Evolutionary conservation across 2,888 invertebrate genomes (phyloP), one percentile per base, ranked within the genome.

Genomic region (Gymnocheta viridis): DNA sequence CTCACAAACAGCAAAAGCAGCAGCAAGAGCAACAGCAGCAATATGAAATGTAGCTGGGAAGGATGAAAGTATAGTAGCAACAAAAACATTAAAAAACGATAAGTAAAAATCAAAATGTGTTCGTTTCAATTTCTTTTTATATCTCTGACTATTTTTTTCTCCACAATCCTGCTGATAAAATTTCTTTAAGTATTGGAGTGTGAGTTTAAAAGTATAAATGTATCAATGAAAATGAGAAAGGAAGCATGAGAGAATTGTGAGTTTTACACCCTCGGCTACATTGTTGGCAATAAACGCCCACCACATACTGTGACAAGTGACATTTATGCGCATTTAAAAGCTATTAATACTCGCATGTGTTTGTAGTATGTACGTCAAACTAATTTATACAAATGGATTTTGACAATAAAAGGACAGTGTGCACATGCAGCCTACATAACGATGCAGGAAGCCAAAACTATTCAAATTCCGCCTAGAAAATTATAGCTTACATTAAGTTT

Each of bases 281-380:
- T 76, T 56, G 44, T 54, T 76, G 74, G 69, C 81, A 82, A 82
- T 82, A 77, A 60, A 84, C 84, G 77, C 81, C 81, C 81, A 84
- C 81, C 81, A 84, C 81, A 84, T 81, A 69, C 84, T 84, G 84
- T 81, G 84, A 84, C 84, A 84, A 84, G 77, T 84, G 84, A 84
- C 84, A 84, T 84, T 84, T 84, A 84, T 84, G 81, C 77, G 81
- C 81, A 84, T 84, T 84, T 81, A 84, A 79, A 79, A 77, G 81
- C 67, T 78, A 84, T 81, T 47, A 74, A 82, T 76, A 76, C 19
- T 19, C 24, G 58, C 19, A 69, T 38, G 10, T 24, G 24, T 24
- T 22, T 24, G 24, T 10, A 4, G n/a, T 67, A 38, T 22, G 47
- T 29, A 4, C 29, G 44, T 29, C 12, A 38, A 62, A 49, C 29